Evolutionary conservation across 2,888 invertebrate genomes (phyloP).

Genomic region (Eugnorisma glareosa): DNA sequence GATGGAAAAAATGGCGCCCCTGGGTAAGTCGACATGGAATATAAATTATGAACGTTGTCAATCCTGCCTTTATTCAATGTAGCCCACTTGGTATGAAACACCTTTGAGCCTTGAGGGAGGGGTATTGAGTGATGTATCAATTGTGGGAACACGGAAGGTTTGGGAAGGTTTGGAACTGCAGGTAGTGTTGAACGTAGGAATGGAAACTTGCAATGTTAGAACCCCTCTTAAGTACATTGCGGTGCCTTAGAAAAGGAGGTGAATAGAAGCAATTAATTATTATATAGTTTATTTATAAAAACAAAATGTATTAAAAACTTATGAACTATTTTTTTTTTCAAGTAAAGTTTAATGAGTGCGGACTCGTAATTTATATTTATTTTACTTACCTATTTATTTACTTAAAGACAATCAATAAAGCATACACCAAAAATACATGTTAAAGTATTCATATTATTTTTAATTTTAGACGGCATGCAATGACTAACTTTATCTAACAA

Average conservation of each 20-base stretch:
- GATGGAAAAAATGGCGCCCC: slow-evolving; percentile 55
- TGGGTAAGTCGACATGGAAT: slow-evolving; percentile 45
- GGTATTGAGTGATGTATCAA: slow-evolving; percentile 30
- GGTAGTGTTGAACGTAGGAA: not conserved
- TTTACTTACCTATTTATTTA: too few species aligned
- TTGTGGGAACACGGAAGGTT: slow-evolving; percentile 27
- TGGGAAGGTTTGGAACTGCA: not conserved
- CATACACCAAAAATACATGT: too few species aligned
- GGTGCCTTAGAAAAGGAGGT: not conserved
- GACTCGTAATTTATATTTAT: too few species aligned
- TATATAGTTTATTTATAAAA: too few species aligned
- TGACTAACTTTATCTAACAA: too few species aligned
- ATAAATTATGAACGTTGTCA: slow-evolving; percentile 63
- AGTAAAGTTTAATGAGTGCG: too few species aligned
- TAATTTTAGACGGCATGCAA: too few species aligned
- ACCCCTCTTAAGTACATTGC: not conserved
- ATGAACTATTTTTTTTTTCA: too few species aligned
- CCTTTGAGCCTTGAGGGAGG: slow-evolving; percentile 6
- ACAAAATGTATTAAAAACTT: too few species aligned
- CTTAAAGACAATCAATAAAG: too few species aligned
- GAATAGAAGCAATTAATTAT: not conserved
- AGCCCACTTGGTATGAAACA: slow-evolving; percentile 20
- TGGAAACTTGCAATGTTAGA: not conserved
- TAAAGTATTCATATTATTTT: too few species aligned
- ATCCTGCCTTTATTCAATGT: slow-evolving; percentile 55